A percentile compares a stretch with the other conserved stretches of the same genome.
These are phyloP conservation scores for Ericerus pela DNA, from an alignment of 1,140 invertebrate species.

Conservation along the genomic window DNA sequence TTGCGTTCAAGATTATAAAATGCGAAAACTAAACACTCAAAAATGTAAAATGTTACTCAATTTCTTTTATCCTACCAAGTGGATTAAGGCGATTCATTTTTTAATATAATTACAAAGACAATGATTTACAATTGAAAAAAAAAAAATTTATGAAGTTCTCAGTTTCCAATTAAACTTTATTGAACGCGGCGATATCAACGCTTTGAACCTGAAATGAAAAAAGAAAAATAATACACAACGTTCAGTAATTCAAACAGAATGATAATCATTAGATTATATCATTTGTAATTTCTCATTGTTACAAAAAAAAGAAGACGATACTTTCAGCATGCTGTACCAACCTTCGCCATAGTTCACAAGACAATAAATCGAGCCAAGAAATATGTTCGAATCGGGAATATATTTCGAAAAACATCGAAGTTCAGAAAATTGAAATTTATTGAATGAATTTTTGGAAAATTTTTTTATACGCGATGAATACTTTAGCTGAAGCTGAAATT, in stretches of 20 bases:
- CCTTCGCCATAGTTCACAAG: not conserved
- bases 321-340: not conserved
- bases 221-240: slow-evolving; percentile 17
- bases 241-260: not conserved
- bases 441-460: no score
- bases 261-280: not conserved
- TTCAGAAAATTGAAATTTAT: no score
- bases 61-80: no score
- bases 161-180: slow-evolving; percentile 87
- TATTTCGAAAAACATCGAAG: not conserved
- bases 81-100: no score
- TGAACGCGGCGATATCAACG: slow-evolving; percentile 79
- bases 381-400: not conserved
- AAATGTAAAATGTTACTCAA: no score
- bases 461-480: no score
- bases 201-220: slow-evolving; percentile 39
- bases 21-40: no score
- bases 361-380: not conserved
- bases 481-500: no score
- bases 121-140: no score
- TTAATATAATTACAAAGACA: no score
- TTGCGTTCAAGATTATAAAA: no score
- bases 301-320: not conserved
- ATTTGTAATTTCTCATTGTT: not conserved
- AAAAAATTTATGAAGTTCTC: no score